These are phyloP conservation scores for Acropternis orthonyx DNA, from an alignment of 2,797 vertebrate genomes.

Conservation along the genomic window DNA sequence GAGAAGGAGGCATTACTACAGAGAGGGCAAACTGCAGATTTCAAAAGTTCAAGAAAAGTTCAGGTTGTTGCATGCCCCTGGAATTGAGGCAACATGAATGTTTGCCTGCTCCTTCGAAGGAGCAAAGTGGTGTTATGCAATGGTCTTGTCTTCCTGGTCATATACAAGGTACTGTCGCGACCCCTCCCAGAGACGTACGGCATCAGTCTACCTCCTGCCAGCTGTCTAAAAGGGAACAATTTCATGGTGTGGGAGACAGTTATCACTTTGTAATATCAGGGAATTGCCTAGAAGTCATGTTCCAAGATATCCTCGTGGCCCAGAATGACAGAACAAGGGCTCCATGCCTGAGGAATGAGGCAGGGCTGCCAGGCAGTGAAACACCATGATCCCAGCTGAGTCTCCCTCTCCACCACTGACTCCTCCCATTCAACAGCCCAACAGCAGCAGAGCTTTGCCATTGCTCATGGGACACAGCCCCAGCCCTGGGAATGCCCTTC, in stretches of 20 bases:
- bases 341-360: fast-evolving
- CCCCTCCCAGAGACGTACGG: fast-evolving
- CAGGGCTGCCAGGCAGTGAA: not conserved
- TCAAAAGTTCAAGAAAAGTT: not conserved
- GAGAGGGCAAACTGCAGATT: not conserved
- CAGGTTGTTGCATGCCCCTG: not conserved
- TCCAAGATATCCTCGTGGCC: not conserved
- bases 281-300: not conserved
- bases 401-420: no score
- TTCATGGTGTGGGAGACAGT: not conserved
- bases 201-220: not conserved
- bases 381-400: not conserved
- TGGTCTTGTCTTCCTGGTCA: not conserved
- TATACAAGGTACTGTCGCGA: not conserved
- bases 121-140: not conserved
- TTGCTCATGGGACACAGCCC: not conserved
- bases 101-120: not conserved
- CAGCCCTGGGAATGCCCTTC: not conserved
- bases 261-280: not conserved
- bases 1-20: not conserved
- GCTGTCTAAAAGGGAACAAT: not conserved
- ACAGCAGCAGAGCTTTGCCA: not conserved
- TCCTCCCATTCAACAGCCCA: not conserved
- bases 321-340: not conserved
- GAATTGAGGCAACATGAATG: not conserved